phyloP scores from a whole-genome alignment of 2,888 invertebrate genomes.

The Steinernema scapterisci region DNA sequence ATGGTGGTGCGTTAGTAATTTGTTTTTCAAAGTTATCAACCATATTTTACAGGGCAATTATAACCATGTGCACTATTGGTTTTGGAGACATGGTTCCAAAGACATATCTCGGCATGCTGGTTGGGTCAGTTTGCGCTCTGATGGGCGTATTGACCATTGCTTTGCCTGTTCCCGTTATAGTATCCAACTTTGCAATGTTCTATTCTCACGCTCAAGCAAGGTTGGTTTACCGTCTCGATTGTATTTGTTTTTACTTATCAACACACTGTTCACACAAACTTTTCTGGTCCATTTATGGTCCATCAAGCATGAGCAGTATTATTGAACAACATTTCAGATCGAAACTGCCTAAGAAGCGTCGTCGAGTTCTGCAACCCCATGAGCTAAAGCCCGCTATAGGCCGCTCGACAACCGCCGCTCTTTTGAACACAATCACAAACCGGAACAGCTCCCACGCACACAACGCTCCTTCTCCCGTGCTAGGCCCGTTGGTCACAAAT shows the following conservation, averaged over 20 bases:
- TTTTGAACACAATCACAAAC: slow-evolving; percentile 52
- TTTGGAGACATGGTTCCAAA: slow-evolving; percentile 61
- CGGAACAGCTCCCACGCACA: slow-evolving; percentile 12
- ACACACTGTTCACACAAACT: too few species aligned
- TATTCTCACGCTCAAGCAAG: slow-evolving; percentile 59
- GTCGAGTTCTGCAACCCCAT: slow-evolving; percentile 62
- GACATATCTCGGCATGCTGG: slow-evolving; percentile 62
- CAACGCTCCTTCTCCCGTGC: slow-evolving; percentile 4
- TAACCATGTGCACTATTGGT: slow-evolving; percentile 61
- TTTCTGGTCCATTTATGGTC: too few species aligned
- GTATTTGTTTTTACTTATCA: too few species aligned
- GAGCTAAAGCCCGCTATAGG: slow-evolving; percentile 51
- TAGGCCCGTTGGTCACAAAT: slow-evolving; percentile 5
- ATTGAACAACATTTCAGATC: slow-evolving; percentile 50
- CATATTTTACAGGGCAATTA: too few species aligned
- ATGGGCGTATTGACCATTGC: slow-evolving; percentile 66
- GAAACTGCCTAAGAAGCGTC: slow-evolving; percentile 64
- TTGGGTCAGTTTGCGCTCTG: slow-evolving; percentile 63
- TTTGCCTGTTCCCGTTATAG: slow-evolving; percentile 52
- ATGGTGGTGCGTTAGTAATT: too few species aligned
- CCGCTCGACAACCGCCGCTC: slow-evolving; percentile 56
- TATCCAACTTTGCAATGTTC: slow-evolving; percentile 52
- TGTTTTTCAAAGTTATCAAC: too few species aligned
- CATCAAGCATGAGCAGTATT: too few species aligned
- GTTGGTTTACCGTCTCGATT: slow-evolving; percentile 35